Evolutionary conservation across 2,888 invertebrate species (phyloP), one percentile per base, ranked within the genome.

Genomic region (Lithophane semibrunnea): DNA sequence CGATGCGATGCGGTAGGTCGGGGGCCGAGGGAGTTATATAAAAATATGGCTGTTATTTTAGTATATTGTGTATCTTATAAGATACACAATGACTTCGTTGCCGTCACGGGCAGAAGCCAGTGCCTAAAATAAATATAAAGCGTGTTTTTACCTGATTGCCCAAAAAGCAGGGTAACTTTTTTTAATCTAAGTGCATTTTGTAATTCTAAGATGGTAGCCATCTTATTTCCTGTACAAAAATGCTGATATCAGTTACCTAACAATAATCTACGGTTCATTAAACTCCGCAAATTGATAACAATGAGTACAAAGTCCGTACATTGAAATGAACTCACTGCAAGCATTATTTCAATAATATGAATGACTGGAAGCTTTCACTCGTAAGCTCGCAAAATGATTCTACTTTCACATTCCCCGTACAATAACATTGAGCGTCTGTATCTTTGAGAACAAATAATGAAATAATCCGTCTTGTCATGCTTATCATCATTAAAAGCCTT

Each of bases 321-420:
- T 65, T 69, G 37, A 75, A 72, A 78, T 67, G 24, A 68, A 76
- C 71, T 70, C 42, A 71, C 60, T 66, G 24, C 37, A 75, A 65
- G 18, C 21, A 58, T 47, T 49, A 7, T 60, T 49, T 66, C 42
- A 66, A 58, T 37, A 21, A 16, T 52, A 58, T 44, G 42, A 66
- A 61, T 69, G 47, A 54, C 58, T 77, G 47, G 60, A 67, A 79
- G 49, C 87, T 86, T 88, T 87, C 81, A 69, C 77, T 70, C 10
- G 18, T 56, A 70, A 71, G 61, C 56, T 74, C 37, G 56, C 70
- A 49, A 69, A 67, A 72, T 24, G 54, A 72, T 24, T 65, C 21
- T 18, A 85, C 90, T 89, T 89, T 90, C 90, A 82, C 89, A 63
- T 21, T 13, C n/a, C 47, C 44, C 47, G 29, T 63, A 67, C 42